These are phyloP conservation scores for Myripristis murdjan DNA, from an alignment of 2,797 vertebrate genomes.

Conservation along the genomic window DNA sequence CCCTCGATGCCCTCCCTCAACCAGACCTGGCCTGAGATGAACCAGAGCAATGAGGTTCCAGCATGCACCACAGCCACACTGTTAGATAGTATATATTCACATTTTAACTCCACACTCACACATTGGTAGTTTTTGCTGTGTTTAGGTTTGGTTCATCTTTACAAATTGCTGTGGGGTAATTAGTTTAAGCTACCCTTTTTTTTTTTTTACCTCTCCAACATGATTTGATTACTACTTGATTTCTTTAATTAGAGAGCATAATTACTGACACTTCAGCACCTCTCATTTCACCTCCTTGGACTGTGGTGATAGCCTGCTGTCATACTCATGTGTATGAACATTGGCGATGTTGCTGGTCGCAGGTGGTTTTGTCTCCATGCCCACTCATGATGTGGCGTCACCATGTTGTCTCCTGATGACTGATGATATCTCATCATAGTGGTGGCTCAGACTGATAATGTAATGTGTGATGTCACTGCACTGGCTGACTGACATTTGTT, in stretches of 20 bases:
- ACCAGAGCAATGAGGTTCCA: conserved; percentile 97
- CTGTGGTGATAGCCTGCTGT: conserved; percentile 41
- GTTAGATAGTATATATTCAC: not conserved
- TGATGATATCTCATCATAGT: conserved; percentile 22
- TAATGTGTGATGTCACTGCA: conserved; percentile 82
- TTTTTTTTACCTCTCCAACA: conserved; percentile 37
- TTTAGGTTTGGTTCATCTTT: conserved; percentile 53
- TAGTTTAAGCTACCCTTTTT: conserved; percentile 10
- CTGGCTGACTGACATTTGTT: conserved; percentile 77
- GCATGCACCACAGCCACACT: conserved; percentile 30
- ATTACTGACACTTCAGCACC: conserved; percentile 64
- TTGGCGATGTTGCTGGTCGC: conserved; percentile 24
- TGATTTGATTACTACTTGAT: conserved; percentile 43
- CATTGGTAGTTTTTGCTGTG: conserved; percentile 42
- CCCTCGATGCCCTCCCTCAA: conserved; percentile 99
- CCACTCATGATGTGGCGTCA: conserved; percentile 16
- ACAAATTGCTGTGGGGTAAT: conserved; percentile 39
- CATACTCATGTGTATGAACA: conserved; percentile 31
- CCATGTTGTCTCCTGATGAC: not conserved
- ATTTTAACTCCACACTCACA: conserved; percentile 11
- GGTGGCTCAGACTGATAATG: conserved; percentile 67
- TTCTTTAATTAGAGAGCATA: conserved; percentile 54
- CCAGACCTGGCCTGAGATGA: conserved; percentile 98
- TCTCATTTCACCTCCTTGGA: conserved; percentile 43
- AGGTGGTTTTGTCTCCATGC: conserved; percentile 18